Percentiles rank a stretch among this genome's conserved stretches.
Conservation (phyloP, 2,797 vertebrate genomes). For the Smutsia temminckii region DNA sequence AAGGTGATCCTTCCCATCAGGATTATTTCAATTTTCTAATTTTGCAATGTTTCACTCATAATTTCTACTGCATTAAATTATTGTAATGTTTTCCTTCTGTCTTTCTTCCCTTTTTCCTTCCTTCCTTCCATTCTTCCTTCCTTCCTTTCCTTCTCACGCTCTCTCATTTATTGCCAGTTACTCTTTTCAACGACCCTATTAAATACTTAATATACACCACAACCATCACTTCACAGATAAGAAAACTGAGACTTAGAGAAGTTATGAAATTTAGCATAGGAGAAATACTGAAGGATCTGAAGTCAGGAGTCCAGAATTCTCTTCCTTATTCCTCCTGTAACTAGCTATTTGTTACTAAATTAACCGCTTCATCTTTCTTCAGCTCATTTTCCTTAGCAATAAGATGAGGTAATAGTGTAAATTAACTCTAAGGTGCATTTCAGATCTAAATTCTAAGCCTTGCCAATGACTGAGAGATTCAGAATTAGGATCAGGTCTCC, state of each 20-base stretch:
- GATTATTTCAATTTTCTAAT: slow-evolving; percentile 30
- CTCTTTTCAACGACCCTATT: not conserved
- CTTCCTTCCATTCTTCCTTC: no score
- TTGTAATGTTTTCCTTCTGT: not conserved
- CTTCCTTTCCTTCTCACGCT: not conserved
- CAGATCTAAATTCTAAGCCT: not conserved
- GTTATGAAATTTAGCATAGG: not conserved
- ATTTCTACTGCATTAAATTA: not conserved
- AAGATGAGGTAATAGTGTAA: not conserved
- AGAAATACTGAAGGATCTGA: slow-evolving; percentile 18
- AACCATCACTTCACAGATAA: not conserved
- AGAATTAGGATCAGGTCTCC: not conserved
- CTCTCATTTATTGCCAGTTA: not conserved
- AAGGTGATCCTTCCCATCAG: not conserved
- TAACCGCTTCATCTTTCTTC: not conserved
- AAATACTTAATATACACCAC: not conserved
- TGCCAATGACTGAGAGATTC: not conserved
- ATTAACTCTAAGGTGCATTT: not conserved
- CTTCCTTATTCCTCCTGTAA: not conserved
- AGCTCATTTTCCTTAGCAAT: not conserved
- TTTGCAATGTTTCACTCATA: not conserved
- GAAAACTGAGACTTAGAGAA: not conserved
- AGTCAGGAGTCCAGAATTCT: not conserved
- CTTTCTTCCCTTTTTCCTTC: no score
- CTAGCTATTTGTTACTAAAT: not conserved